These are phyloP conservation scores for Iphiclides podalirius DNA, from an alignment of 2,888 invertebrate genomes.

Conservation along the genomic window DNA sequence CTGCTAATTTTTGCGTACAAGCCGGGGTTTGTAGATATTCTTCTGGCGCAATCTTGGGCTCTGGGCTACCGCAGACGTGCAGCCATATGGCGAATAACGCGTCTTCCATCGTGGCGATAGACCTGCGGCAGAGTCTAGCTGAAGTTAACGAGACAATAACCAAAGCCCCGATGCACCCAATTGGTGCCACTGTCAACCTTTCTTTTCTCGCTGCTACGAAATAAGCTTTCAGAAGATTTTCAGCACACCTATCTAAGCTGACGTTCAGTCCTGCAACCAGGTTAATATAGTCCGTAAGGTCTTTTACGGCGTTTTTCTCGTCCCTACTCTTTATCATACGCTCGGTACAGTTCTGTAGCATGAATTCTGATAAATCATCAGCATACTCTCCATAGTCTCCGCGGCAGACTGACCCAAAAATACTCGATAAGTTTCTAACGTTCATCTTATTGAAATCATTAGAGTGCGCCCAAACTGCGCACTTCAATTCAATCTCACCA, in stretches of 20 bases:
- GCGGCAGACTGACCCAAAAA: slow-evolving; percentile 60
- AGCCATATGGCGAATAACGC: slow-evolving; percentile 70
- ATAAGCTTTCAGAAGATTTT: slow-evolving; percentile 53
- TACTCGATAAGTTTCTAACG: slow-evolving; percentile 53
- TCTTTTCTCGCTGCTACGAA: slow-evolving; percentile 64
- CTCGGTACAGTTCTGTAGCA: slow-evolving; percentile 47
- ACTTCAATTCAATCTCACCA: slow-evolving; percentile 42
- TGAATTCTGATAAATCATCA: slow-evolving; percentile 58
- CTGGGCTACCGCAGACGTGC: slow-evolving; percentile 58
- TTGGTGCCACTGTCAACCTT: slow-evolving; percentile 48
- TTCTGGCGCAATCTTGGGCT: slow-evolving; percentile 62
- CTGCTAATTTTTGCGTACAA: slow-evolving; percentile 50
- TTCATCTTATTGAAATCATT: slow-evolving; percentile 60
- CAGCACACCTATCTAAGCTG: slow-evolving; percentile 43
- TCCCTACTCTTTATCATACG: slow-evolving; percentile 38
- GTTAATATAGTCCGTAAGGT: slow-evolving; percentile 52
- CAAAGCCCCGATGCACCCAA: slow-evolving; percentile 55
- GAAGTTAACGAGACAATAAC: slow-evolving; percentile 52
- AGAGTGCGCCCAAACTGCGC: slow-evolving; percentile 67
- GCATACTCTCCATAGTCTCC: slow-evolving; percentile 57
- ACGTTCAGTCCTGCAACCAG: slow-evolving; percentile 55
- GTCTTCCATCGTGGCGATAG: slow-evolving; percentile 52
- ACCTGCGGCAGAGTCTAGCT: slow-evolving; percentile 60
- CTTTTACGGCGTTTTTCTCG: slow-evolving; percentile 47
- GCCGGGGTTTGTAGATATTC: slow-evolving; percentile 63